These are phyloP conservation scores for Drosophila kohkoa DNA, from an alignment of 1,140 invertebrate species.

Conservation along the genomic window DNA sequence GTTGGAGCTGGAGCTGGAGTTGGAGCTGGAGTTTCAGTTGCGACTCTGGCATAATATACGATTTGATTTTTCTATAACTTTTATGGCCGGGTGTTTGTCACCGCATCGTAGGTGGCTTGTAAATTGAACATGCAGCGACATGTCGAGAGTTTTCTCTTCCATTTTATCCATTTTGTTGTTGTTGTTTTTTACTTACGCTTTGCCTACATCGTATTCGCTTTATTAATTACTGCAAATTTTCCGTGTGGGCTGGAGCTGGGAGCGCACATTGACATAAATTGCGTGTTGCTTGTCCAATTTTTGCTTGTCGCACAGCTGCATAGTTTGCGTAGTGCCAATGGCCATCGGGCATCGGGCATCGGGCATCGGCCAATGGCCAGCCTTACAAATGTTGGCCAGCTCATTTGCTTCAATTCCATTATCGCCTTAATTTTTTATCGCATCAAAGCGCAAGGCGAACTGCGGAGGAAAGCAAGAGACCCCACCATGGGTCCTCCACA, in stretches of 20 bases:
- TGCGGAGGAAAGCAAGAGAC: conserved; percentile 17
- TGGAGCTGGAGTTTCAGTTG: conserved; percentile 2
- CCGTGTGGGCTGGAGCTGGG: conserved; percentile 77
- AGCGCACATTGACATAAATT: conserved; percentile 82
- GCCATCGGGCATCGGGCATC: background rate
- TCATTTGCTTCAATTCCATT: conserved; percentile 84
- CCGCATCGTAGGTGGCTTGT: conserved; percentile 78
- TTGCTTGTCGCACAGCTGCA: conserved; percentile 82
- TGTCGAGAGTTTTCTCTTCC: conserved; percentile 57
- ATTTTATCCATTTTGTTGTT: background rate
- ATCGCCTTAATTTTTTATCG: conserved; percentile 84
- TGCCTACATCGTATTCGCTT: conserved; percentile 44
- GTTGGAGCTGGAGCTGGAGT: background rate
- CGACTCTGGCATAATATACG: conserved; percentile 65
- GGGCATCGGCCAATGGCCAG: conserved; percentile 8
- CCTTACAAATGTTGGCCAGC: conserved; percentile 82
- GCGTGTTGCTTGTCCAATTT: conserved; percentile 83
- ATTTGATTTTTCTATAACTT: conserved; percentile 83
- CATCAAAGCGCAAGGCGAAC: conserved; percentile 65
- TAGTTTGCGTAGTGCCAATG: conserved; percentile 44
- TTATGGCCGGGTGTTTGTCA: conserved; percentile 76
- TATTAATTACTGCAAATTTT: conserved; percentile 82
- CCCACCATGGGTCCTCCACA: conserved; percentile 62
- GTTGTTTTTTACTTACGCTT: conserved; percentile 18
- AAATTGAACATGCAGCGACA: conserved; percentile 69